These are phyloP conservation scores for Ceuthmochares aereus DNA, from an alignment of 2,113 vertebrate species.

Conservation along the genomic window DNA sequence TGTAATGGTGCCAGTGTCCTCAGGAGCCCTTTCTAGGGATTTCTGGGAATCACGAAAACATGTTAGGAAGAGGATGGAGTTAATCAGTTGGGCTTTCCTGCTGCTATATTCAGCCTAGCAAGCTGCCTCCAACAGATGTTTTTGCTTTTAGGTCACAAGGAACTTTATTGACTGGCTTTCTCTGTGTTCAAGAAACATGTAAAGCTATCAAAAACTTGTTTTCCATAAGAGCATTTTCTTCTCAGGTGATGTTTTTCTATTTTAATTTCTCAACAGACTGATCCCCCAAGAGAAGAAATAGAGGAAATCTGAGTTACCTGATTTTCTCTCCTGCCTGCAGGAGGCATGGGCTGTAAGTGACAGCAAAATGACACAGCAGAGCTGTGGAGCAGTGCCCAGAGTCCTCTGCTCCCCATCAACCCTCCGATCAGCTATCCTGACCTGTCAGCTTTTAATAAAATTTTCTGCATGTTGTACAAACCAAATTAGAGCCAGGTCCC, in stretches of 20 bases:
- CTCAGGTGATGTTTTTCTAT: slow-evolving; percentile 24
- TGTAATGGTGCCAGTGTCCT: slow-evolving; percentile 57
- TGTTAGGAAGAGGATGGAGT: slow-evolving; percentile 60
- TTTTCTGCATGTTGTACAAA: background rate
- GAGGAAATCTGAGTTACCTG: background rate
- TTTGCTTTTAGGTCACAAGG: slow-evolving; percentile 58
- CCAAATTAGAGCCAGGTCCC: background rate
- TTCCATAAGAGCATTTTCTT: background rate
- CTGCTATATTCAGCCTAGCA: slow-evolving; percentile 64
- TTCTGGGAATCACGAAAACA: slow-evolving; percentile 53
- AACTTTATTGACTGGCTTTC: slow-evolving; percentile 38
- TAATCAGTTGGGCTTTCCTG: slow-evolving; percentile 69
- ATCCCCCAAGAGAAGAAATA: background rate
- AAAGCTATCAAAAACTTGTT: slow-evolving; percentile 11
- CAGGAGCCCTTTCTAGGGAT: slow-evolving; percentile 63
- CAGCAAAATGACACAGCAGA: background rate
- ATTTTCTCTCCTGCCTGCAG: background rate
- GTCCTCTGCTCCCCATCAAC: background rate
- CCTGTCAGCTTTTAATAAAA: background rate
- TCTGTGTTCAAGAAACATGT: slow-evolving; percentile 10
- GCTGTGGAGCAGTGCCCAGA: background rate
- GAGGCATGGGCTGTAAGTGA: rapidly evolving
- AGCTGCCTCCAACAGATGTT: slow-evolving; percentile 59
- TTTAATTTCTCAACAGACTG: background rate
- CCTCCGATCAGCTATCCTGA: background rate